These are phyloP conservation scores for Galerucella calmariensis DNA, from an alignment of 2,888 invertebrate genomes.

Conservation along the genomic window DNA sequence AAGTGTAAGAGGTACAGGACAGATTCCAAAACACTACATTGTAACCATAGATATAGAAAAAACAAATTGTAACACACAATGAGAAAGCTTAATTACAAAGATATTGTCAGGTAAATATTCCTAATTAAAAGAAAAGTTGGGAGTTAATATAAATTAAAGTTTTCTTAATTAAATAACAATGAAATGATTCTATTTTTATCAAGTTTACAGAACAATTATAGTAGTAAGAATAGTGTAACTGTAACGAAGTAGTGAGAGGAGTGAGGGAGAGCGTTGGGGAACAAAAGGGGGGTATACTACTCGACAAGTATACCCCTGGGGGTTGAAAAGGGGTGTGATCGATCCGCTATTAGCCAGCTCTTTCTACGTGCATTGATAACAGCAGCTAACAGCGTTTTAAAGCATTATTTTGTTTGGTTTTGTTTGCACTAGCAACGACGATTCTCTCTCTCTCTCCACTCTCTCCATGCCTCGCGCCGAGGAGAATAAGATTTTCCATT, in stretches of 20 bases:
- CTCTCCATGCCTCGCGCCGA: slow-evolving; percentile 21
- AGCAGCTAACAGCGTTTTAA: slow-evolving; percentile 46
- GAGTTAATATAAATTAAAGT: no score
- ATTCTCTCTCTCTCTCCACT: slow-evolving; percentile 13
- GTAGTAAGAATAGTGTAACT: slow-evolving; percentile 48
- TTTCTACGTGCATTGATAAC: slow-evolving; percentile 48
- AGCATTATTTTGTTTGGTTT: slow-evolving; percentile 47
- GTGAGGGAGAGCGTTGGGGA: slow-evolving; percentile 18
- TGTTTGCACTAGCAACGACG: slow-evolving; percentile 39
- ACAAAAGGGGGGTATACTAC: slow-evolving; percentile 31
- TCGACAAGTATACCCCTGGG: slow-evolving; percentile 18
- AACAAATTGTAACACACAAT: no score
- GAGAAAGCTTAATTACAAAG: no score
- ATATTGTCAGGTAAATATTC: no score
- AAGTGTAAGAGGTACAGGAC: no score
- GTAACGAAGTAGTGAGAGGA: slow-evolving; percentile 43
- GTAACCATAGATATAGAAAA: no score
- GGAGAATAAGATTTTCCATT: slow-evolving; percentile 44
- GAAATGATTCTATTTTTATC: no score
- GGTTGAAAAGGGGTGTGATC: slow-evolving; percentile 40
- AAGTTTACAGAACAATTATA: background rate
- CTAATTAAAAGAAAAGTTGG: no score
- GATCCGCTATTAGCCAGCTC: slow-evolving; percentile 46
- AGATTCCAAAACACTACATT: no score
- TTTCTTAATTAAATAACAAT: no score